phyloP scores from a whole-genome alignment of 2,797 vertebrate genomes.

The Enteromius radiatus region DNA sequence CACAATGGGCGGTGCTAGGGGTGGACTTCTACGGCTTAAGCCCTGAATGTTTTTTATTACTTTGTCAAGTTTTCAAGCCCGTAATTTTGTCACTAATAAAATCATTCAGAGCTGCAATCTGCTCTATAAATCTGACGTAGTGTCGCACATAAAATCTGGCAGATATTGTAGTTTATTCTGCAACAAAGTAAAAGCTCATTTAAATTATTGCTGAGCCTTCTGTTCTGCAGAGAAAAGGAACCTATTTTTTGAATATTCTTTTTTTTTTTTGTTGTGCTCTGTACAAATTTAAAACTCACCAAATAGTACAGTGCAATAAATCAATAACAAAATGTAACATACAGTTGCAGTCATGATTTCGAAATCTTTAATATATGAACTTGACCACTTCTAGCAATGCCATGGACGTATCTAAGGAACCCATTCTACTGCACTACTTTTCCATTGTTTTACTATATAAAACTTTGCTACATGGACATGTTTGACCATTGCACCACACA shows the following conservation, averaged over 20 bases:
- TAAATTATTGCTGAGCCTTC: conserved; percentile 35
- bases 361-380: not conserved
- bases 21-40: conserved; percentile 3
- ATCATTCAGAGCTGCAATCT: conserved; percentile 34
- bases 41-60: conserved; percentile 20
- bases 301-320: not conserved
- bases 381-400: not conserved
- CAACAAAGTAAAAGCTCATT: conserved; percentile 26
- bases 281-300: not conserved
- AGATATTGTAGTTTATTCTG: conserved; percentile 40
- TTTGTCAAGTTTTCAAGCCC: conserved; percentile 25
- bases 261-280: not conserved
- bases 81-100: conserved; percentile 34
- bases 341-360: not conserved
- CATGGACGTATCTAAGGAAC: not conserved
- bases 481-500: not conserved
- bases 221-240: not conserved
- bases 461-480: not conserved
- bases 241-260: too few relatives aligned
- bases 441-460: not conserved
- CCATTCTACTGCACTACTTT: not conserved
- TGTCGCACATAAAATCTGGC: conserved; percentile 21
- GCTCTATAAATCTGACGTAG: conserved; percentile 30
- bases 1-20: not conserved
- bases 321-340: not conserved